Evolutionary conservation across 2,113 vertebrate species (phyloP), one percentile per base, ranked within the genome.

Genomic region (Actinemys pallida): DNA sequence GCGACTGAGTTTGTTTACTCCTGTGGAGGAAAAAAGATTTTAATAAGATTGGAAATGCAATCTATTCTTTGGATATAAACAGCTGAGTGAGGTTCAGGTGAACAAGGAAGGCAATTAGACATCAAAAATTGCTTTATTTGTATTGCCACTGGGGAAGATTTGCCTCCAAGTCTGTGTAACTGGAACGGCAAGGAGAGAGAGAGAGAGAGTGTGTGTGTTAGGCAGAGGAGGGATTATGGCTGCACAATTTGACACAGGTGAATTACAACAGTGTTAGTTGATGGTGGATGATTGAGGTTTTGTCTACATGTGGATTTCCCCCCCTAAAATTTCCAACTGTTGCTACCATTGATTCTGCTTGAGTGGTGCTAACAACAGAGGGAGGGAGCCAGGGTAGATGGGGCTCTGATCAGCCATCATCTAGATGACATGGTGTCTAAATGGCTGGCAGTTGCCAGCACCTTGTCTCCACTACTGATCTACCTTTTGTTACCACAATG

Each of bases 71-170:
- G 1, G 81, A 88, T 87, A 52, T 2, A 83, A 69, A 19, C 62
- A n/a, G 17, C 29, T 22, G 62, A 88, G 69, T 50, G 10, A 59
- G 69, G 49, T 78, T 88, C 42, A 59, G 81, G 49, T 62, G 90
- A 84, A 86, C 10, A 91, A 88, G 52, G 49, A 86, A 87, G 35
- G 20, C n/a, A 89, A 19, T 5, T 2, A 53, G 65, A 12, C 42
- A 78, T 31, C 29, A 78, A 54, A 81, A 52, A 3, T 22, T 16
- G 16, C 35, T 45, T 83, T 2, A 4, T 16, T 20, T 25, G 2
- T 1, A 1, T 1, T n/a, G 86, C 31, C 84, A 75, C 49, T 20
- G 47, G 78, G 19, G 42, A 49, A 84, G n/a, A 6, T 1, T 0
- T 65, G 84, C 10, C 14, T 56, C 5, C 84, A 12, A 0, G 1